phyloP scores from a whole-genome alignment of 2,888 invertebrate genomes.

The Tenthredo distinguenda region DNA sequence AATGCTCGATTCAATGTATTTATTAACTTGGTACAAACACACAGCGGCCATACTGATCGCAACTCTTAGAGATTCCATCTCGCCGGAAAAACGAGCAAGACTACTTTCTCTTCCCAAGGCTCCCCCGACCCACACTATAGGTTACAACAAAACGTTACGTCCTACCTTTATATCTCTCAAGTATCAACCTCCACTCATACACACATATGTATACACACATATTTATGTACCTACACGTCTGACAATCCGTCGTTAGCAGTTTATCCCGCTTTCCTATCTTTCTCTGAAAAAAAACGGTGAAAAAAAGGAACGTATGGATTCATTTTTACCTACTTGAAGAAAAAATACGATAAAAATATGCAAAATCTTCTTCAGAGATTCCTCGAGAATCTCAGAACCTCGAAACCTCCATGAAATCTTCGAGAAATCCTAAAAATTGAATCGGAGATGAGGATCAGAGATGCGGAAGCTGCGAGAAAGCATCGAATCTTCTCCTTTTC shows the following conservation, averaged over 20 bases:
- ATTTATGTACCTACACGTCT: no score
- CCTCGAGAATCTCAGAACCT: no score
- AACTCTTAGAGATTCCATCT: slow-evolving; percentile 49
- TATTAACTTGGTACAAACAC: slow-evolving; percentile 39
- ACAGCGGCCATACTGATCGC: slow-evolving; percentile 48
- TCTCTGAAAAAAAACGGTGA: no score
- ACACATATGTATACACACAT: neutral
- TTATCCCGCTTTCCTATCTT: no score
- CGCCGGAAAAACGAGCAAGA: slow-evolving; percentile 49
- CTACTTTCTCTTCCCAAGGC: slow-evolving; percentile 42
- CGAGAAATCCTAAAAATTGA: no score
- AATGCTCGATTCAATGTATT: slow-evolving; percentile 48
- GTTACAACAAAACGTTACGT: slow-evolving; percentile 31
- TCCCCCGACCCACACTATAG: slow-evolving; percentile 5
- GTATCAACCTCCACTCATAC: neutral
- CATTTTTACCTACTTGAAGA: no score
- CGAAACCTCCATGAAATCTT: no score
- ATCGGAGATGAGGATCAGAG: no score
- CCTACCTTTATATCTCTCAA: neutral
- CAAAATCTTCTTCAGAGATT: no score
- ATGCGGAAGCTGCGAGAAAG: neutral
- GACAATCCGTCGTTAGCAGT: no score
- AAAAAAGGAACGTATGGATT: no score
- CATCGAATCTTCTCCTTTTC: neutral
- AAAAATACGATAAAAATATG: no score